These are phyloP conservation scores for Rhagoletis pomonella DNA, from an alignment of 1,140 invertebrate genomes.

Conservation along the genomic window DNA sequence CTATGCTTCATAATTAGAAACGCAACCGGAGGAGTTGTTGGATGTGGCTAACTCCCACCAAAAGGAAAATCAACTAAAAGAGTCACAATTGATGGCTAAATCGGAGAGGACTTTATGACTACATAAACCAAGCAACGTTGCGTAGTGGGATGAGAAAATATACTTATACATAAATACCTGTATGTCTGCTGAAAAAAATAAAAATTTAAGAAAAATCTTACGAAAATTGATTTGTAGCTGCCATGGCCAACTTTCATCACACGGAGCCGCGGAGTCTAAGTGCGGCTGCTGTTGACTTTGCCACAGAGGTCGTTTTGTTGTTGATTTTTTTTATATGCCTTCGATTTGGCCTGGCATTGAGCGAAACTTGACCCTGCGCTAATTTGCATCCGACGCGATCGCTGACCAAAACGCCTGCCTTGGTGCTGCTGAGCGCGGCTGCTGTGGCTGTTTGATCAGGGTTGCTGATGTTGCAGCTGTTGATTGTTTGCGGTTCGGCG, in stretches of 20 bases:
- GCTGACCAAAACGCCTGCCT: not conserved
- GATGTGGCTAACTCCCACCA: not conserved
- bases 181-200: not conserved
- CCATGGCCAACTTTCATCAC: not conserved
- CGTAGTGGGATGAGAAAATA: not conserved
- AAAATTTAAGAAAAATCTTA: not conserved
- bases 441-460: not conserved
- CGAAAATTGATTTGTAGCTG: conserved; percentile 16
- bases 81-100: too few relatives aligned
- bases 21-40: conserved; percentile 20
- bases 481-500: conserved; percentile 42
- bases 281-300: too few relatives aligned
- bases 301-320: conserved; percentile 3
- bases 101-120: not conserved
- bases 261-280: too few relatives aligned
- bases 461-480: conserved; percentile 34
- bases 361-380: conserved; percentile 44
- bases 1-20: conserved; percentile 43
- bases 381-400: conserved; percentile 50
- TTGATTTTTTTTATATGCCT: not conserved
- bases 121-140: not conserved
- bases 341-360: conserved; percentile 32
- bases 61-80: too few relatives aligned
- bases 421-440: not conserved
- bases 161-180: not conserved